Base-by-base conservation (phyloP, 23 tunicate genomes). In the Ascidia mentula region DNA sequence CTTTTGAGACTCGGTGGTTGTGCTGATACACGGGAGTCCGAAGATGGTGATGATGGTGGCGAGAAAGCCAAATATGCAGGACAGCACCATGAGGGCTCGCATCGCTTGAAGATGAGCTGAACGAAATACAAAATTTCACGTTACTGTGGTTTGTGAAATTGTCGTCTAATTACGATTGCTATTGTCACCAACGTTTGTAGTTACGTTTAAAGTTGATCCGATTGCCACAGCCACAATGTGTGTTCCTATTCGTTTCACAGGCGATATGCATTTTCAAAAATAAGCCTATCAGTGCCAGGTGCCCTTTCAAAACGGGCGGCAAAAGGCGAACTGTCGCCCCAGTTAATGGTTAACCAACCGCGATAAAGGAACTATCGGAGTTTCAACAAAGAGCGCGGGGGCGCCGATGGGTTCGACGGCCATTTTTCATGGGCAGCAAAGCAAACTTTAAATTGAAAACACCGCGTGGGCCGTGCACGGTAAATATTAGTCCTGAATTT, bases 1-100 rank as follows among this genome's bases (percentile, higher is more conserved):
- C 71, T 87, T 87, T 73, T 77, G 81, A 8, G 45, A 74, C 24
- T 72, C 86, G 0, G 36, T 59, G 36, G 84, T 38, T 42, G 83
- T 46, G 34, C 84, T 69, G 72, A 46, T 84, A 78, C 98, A 93
- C 22, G 92, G 86, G 6, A 93, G 86, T 8, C 80, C 80, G 45
- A 88, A 20, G 46, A 79, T 79, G 38, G 87, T 35, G 34, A 60
- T 42, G 36, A 77, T 77, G 42, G 80, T 33, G 1, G 84, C 78
- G 0, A 82, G 6, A 20, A 81, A 1, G 32, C 40, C 39, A 65
- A 93, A 80, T 75, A 88, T 35, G 34, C 79, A 32, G 45, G 98
- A 40, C 24, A 88, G 32, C 30, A 87, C 60, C 98, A 93, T 93
- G 93, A 93, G 88, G 17, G 87, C 93, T 32, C 98, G 46, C 81